These are phyloP conservation scores for Saccopteryx bilineata DNA, from an alignment of 2,113 vertebrate species.

Conservation along the genomic window DNA sequence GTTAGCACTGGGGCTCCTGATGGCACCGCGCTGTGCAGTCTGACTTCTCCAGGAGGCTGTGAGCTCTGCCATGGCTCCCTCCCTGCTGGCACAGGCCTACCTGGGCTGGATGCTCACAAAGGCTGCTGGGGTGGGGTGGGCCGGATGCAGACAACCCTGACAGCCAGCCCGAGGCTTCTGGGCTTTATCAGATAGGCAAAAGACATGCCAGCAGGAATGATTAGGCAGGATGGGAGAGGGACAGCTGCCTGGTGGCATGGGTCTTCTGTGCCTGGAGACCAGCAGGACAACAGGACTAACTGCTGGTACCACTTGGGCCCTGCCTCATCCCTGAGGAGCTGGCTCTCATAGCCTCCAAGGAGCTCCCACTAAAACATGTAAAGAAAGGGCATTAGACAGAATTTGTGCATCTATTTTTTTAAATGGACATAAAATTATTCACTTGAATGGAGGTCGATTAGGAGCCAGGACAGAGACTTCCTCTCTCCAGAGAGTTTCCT, in stretches of 20 bases:
- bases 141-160: neutral
- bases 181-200: neutral
- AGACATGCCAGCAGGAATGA: rapidly evolving
- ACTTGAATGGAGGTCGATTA: slow-evolving; percentile 4
- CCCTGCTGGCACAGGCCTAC: neutral
- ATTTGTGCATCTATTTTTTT: neutral
- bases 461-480: neutral
- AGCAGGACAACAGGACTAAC: rapidly evolving
- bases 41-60: neutral
- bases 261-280: neutral
- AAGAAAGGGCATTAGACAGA: neutral
- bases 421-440: neutral
- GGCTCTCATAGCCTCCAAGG: too few relatives aligned
- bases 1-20: neutral
- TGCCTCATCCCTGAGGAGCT: neutral
- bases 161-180: neutral
- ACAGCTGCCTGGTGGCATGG: neutral
- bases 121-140: rapidly evolving
- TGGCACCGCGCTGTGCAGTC: rapidly evolving
- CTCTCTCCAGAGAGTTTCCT: slow-evolving; percentile 9
- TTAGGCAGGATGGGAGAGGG: rapidly evolving
- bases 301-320: neutral
- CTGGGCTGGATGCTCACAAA: neutral
- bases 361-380: rapidly evolving
- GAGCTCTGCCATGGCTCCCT: neutral